phyloP scores from a whole-genome alignment of 2,888 invertebrate genomes.

The Tortricodes alternella region DNA sequence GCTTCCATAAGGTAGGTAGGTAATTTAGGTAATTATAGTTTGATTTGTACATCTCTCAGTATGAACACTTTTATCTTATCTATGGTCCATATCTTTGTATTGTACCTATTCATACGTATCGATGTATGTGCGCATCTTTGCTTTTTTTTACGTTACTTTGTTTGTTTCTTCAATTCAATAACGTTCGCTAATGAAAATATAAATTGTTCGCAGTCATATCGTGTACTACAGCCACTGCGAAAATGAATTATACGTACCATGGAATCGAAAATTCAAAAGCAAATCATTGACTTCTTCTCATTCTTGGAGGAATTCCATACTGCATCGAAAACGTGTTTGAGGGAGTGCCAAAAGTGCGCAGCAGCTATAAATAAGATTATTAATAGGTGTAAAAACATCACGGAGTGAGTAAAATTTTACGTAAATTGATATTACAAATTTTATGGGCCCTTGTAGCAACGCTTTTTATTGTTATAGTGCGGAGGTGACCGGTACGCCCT shows the following conservation, averaged over 20 bases:
- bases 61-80: no score
- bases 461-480: slow-evolving; percentile 60
- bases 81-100: no score
- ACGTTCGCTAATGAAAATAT: background rate
- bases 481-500: slow-evolving; percentile 62
- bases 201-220: background rate
- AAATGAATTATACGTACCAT: slow-evolving; percentile 51
- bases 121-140: no score
- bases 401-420: slow-evolving; percentile 62
- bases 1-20: no score
- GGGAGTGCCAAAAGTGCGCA: slow-evolving; percentile 76
- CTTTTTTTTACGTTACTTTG: no score
- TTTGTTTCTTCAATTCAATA: no score
- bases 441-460: slow-evolving; percentile 38
- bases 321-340: slow-evolving; percentile 72
- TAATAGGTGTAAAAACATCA: slow-evolving; percentile 75
- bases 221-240: slow-evolving; percentile 12
- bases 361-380: slow-evolving; percentile 78
- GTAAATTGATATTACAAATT: slow-evolving; percentile 27
- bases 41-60: no score
- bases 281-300: slow-evolving; percentile 78
- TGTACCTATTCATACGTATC: no score
- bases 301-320: slow-evolving; percentile 75
- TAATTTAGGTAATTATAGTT: no score
- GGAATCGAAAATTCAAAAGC: slow-evolving; percentile 78